phyloP scores from a whole-genome alignment of 2,888 invertebrate species.

The Formica aserva region DNA sequence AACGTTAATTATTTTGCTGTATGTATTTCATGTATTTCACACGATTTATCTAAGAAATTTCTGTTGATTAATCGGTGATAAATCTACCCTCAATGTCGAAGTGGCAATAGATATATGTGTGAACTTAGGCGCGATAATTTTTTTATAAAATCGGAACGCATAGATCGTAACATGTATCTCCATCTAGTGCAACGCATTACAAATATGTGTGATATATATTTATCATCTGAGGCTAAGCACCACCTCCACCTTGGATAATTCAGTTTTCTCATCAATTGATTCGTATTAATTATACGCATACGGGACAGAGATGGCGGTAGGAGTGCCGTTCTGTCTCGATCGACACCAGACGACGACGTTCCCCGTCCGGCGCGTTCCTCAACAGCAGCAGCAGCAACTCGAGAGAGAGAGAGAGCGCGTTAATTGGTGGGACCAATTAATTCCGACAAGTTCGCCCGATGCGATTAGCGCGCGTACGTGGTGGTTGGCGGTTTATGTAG shows the following conservation, averaged over 20 bases:
- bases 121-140: background rate
- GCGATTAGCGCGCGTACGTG: no score
- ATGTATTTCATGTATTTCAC: background rate
- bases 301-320: conserved; percentile 56
- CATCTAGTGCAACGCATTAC: background rate
- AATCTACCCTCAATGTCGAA: background rate
- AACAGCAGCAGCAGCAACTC: conserved; percentile 70
- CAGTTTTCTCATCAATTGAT: background rate
- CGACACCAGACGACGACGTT: no score
- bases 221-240: background rate
- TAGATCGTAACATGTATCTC: background rate
- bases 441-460: conserved; percentile 85
- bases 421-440: conserved; percentile 85
- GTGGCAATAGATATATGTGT: background rate
- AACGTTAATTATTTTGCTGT: background rate
- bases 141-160: background rate
- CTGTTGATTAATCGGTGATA: background rate
- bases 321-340: conserved; percentile 63
- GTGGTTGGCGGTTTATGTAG: no score
- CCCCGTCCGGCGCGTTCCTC: background rate
- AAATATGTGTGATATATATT: background rate
- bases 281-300: background rate
- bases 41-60: background rate
- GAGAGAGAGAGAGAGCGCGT: conserved; percentile 79
- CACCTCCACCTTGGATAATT: background rate